Conservation (phyloP, 2,797 vertebrate species). For the Philypnodon macrostomus region DNA sequence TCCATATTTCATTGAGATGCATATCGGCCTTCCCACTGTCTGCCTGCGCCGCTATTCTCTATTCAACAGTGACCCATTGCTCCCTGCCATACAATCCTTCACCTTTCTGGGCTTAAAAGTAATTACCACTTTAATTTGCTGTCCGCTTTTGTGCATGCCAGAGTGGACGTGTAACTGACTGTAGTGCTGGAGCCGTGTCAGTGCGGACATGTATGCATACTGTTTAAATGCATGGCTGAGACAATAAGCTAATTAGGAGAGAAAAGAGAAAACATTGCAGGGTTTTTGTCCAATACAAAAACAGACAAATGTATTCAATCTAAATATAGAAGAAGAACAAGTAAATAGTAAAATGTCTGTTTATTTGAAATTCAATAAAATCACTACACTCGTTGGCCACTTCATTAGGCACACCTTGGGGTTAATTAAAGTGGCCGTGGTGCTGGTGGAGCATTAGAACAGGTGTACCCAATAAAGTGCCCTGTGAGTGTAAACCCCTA, state of each 20-base stretch:
- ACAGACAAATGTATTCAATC: too few relatives aligned
- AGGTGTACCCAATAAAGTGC: too few relatives aligned
- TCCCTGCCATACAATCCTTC: slow-evolving; percentile 74
- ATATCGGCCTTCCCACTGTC: slow-evolving; percentile 71
- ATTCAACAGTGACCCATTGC: slow-evolving; percentile 73
- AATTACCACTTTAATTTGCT: slow-evolving; percentile 83
- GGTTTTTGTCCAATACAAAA: slow-evolving; percentile 6
- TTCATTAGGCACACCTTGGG: too few relatives aligned
- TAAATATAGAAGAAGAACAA: too few relatives aligned
- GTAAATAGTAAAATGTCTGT: too few relatives aligned
- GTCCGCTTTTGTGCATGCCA: slow-evolving; percentile 71
- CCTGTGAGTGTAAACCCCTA: too few relatives aligned
- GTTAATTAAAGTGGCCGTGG: too few relatives aligned
- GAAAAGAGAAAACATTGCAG: slow-evolving; percentile 6
- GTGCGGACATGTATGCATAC: slow-evolving; percentile 28
- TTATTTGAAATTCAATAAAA: too few relatives aligned
- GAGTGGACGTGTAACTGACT: slow-evolving; percentile 66
- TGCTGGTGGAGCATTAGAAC: too few relatives aligned
- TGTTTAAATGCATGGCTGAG: slow-evolving; percentile 19
- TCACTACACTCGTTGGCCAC: too few relatives aligned
- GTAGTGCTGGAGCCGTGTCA: slow-evolving; percentile 35
- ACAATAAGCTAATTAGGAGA: slow-evolving; percentile 27
- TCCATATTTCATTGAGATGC: slow-evolving; percentile 78
- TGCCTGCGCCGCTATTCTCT: slow-evolving; percentile 66
- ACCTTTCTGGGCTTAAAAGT: slow-evolving; percentile 78